A percentile compares a stretch with the other conserved stretches of the same genome.
These are phyloP conservation scores for Saccopteryx leptura DNA, from an alignment of 2,113 vertebrate species.

Conservation along the genomic window DNA sequence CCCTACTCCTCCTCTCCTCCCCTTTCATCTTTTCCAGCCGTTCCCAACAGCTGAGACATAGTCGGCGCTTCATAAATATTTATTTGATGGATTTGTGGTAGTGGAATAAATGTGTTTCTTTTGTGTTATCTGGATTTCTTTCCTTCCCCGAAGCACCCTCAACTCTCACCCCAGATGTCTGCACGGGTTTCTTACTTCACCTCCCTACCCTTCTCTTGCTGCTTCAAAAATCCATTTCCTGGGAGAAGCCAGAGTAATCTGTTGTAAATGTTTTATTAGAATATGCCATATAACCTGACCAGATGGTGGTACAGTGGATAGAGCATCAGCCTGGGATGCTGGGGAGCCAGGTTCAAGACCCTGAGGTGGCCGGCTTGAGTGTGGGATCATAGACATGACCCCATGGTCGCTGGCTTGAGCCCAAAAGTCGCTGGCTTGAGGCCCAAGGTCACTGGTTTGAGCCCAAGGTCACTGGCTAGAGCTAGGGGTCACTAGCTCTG, in stretches of 20 bases:
- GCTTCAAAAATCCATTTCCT: neutral
- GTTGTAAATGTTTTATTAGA: neutral
- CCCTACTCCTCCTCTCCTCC: neutral
- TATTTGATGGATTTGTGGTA: neutral
- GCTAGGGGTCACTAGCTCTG: too few relatives aligned
- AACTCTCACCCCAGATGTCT: neutral
- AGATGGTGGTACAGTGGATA: too few relatives aligned
- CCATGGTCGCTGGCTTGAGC: too few relatives aligned
- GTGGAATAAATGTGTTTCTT: neutral
- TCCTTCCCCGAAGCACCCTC: neutral
- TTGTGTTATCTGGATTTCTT: neutral
- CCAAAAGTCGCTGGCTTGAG: too few relatives aligned
- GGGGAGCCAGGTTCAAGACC: too few relatives aligned
- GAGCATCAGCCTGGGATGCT: too few relatives aligned
- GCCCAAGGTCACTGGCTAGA: too few relatives aligned
- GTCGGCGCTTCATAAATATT: neutral
- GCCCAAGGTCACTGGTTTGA: too few relatives aligned
- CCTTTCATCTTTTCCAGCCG: neutral
- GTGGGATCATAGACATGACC: too few relatives aligned
- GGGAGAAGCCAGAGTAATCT: neutral
- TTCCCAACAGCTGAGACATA: neutral
- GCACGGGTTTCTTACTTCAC: neutral
- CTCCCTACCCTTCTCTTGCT: neutral
- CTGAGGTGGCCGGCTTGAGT: too few relatives aligned
- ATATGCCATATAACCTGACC: neutral